A percentile compares a stretch with the other conserved stretches of the same genome.
Evolutionary conservation across 2,113 vertebrate species (phyloP).

Genomic region (Pheucticus melanocephalus): DNA sequence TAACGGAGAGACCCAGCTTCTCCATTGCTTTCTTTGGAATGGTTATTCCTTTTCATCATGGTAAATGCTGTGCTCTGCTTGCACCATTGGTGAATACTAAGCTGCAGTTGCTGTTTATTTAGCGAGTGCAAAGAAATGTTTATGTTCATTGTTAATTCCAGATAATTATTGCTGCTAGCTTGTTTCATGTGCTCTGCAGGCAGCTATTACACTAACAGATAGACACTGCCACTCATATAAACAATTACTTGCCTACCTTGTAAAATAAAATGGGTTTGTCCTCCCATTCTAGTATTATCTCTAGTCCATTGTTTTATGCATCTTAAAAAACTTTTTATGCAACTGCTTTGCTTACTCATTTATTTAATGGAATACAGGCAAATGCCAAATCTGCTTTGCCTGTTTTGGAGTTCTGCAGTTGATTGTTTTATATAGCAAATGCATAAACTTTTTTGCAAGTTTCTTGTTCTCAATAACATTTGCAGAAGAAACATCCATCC

Average conservation of each 20-base stretch:
- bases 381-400: not conserved
- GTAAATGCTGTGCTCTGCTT: not conserved
- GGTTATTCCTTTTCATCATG: not conserved
- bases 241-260: constrained; percentile 23
- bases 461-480: not conserved
- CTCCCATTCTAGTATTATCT: not conserved
- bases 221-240: not conserved
- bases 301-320: not conserved
- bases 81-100: not conserved
- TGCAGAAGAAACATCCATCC: not conserved
- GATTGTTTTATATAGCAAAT: not conserved
- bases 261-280: constrained; percentile 25
- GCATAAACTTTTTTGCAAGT: not conserved
- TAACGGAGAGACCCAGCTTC: not conserved
- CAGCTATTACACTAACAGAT: constrained; percentile 21
- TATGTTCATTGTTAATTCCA: constrained; percentile 1
- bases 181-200: not conserved
- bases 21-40: not conserved
- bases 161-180: constrained; percentile 50
- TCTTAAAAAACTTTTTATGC: not conserved
- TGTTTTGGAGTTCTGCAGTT: not conserved
- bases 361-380: constrained; percentile 12
- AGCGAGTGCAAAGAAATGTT: not conserved
- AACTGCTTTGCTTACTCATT: not conserved
- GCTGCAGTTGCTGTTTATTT: not conserved